Evolutionary conservation across 2,113 vertebrate genomes (phyloP).

Genomic region (Ramphastos sulfuratus): DNA sequence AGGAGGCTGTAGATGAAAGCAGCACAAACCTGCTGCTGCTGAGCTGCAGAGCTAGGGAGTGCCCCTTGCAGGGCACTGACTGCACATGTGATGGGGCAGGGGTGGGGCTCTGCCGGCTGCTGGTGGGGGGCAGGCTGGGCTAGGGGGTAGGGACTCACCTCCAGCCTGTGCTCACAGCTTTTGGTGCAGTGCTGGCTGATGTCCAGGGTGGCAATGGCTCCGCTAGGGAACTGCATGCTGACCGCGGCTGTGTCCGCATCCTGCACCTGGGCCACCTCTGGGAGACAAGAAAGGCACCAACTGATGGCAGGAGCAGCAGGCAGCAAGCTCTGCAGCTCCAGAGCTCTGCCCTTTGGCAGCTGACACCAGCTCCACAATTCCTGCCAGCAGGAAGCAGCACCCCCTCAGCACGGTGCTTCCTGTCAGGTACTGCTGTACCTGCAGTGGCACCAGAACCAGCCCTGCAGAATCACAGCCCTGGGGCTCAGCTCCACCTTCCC

Average conservation of each 20-base stretch:
- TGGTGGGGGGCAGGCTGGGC: rapidly evolving
- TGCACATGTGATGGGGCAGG: too few species aligned
- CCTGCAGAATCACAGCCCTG: background rate
- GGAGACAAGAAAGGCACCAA: background rate
- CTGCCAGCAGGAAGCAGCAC: background rate
- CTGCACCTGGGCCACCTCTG: slow-evolving; percentile 41
- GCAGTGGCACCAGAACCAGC: background rate
- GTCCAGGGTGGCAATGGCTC: slow-evolving; percentile 42
- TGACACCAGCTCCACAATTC: rapidly evolving
- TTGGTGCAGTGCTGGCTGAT: slow-evolving; percentile 63
- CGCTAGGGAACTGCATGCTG: slow-evolving; percentile 51
- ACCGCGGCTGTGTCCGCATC: slow-evolving; percentile 34
- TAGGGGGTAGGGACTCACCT: slow-evolving; percentile 1
- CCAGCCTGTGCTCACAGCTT: slow-evolving; percentile 55
- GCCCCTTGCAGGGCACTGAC: too few species aligned
- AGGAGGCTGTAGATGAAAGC: too few species aligned
- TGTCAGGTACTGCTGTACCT: rapidly evolving
- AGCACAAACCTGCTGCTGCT: too few species aligned
- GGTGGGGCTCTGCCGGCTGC: background rate
- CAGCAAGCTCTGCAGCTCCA: background rate
- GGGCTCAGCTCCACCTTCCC: background rate
- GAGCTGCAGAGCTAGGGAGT: too few species aligned
- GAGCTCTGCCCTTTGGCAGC: rapidly evolving
- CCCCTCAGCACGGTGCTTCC: background rate
- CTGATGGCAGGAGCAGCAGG: background rate